These are phyloP conservation scores for Sycobia sp. DNA, from an alignment of 1,140 invertebrate genomes.

Conservation along the genomic window DNA sequence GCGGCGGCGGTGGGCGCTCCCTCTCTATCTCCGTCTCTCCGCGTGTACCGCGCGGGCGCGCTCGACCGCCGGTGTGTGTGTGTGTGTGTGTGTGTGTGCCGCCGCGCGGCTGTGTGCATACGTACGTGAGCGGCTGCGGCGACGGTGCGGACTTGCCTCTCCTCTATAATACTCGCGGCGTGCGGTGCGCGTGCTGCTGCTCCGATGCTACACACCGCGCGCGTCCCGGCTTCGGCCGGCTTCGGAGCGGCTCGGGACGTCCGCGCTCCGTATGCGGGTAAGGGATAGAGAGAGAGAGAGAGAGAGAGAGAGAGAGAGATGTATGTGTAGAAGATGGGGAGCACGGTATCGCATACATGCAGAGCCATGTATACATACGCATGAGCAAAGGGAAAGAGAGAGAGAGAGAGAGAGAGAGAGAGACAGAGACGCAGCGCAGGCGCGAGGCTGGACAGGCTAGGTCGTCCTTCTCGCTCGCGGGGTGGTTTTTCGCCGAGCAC, in stretches of 20 bases:
- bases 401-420: neutral
- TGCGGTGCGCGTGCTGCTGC: too few relatives aligned
- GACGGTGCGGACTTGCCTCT: too few relatives aligned
- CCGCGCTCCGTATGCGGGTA: constrained; percentile 34
- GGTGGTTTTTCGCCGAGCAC: too few relatives aligned
- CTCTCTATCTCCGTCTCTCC: constrained; percentile 5
- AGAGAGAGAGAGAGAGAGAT: neutral
- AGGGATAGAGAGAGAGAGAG: neutral
- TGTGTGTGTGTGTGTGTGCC: too few relatives aligned
- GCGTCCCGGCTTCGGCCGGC: constrained; percentile 48
- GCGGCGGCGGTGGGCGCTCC: constrained; percentile 8
- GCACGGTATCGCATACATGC: too few relatives aligned
- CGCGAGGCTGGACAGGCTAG: neutral
- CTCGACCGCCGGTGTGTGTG: too few relatives aligned
- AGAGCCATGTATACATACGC: too few relatives aligned
- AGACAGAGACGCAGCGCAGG: neutral
- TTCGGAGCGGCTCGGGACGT: constrained; percentile 53
- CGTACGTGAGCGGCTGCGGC: too few relatives aligned
- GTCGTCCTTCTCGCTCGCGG: too few relatives aligned
- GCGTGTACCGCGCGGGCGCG: constrained; percentile 1
- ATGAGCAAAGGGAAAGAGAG: neutral
- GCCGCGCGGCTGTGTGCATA: too few relatives aligned
- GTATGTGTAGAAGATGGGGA: too few relatives aligned
- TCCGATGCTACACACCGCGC: neutral
- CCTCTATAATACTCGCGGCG: too few relatives aligned